Evolutionary conservation across 2,888 invertebrate genomes (phyloP), one percentile per base, ranked within the genome.

Genomic region (Pseudolycoriella hygida): DNA sequence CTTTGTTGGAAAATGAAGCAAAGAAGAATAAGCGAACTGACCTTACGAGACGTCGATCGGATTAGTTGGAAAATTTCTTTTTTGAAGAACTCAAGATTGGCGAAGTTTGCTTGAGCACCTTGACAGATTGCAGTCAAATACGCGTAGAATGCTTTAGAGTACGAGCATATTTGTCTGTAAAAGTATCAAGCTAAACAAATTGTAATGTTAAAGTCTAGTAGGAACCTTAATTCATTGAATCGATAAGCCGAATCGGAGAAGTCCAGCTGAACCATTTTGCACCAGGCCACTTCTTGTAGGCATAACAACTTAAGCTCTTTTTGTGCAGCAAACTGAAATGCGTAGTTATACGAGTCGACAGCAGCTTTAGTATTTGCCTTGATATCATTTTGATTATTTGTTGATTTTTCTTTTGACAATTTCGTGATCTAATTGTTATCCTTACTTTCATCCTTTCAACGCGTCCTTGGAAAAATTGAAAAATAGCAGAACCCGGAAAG

Each of bases 141-240:
- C 6, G 71, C 67, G 55, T 80, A 80, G 54, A 78, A 77, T 48
- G 70, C 68, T 53, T 71, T 69, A 20, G 77, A 77, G 77, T 79
- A 80, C 44, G 46, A 48, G 41, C 51, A 51, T 3, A 44, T 41
- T 12, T 43, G 30, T 40, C 48, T 47, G 34, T 18, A 40, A 40
- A 39, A 6, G 31, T 11, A 17, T 17, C 17, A 39, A 39, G 6
- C 6, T 4, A n/a, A 37, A 30, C 12, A 20, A 6, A 25, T 20
- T 42, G n/a, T 12, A 6, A 12, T 10, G 11, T 37, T 10, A 12
- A 37, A 38, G 5, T 51, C 74, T 67, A 37, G 76, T 76, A 46
- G 72, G 69, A 19, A 64, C 50, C 70, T 72, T 41, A 80, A 60
- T 51, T 70, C 68, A 10, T 62, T 55, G 52, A 76, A 73, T 31